Percentiles rank a stretch among this genome's conserved stretches.
Evolutionary conservation across 2,888 invertebrate species (phyloP).

Genomic region (Rugalucina vietnamica): DNA sequence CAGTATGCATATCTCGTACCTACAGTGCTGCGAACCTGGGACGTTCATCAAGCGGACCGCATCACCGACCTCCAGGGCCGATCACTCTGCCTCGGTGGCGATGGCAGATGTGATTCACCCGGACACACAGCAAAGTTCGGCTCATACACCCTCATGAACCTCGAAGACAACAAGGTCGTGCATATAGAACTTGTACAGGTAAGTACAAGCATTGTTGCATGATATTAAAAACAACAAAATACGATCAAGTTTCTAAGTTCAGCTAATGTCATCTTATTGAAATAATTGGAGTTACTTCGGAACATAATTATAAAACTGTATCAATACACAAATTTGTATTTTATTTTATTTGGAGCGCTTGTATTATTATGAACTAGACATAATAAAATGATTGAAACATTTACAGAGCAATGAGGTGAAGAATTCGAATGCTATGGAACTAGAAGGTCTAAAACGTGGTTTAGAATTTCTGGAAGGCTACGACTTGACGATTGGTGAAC

Average conservation of each 20-base stretch:
- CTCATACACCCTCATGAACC: constrained; percentile 2
- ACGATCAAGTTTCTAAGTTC: no score
- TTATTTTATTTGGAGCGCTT: no score
- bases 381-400: no score
- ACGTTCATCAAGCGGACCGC: background rate
- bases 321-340: no score
- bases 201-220: background rate
- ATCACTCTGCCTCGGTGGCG: constrained; percentile 15
- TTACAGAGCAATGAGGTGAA: constrained; percentile 6
- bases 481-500: background rate
- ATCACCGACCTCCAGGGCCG: background rate
- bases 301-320: no score
- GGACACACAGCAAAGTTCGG: constrained; percentile 25
- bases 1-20: constrained; percentile 18
- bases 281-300: no score
- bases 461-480: background rate
- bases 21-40: constrained; percentile 7
- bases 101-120: constrained; percentile 17
- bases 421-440: background rate
- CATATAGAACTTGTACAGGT: background rate
- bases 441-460: background rate
- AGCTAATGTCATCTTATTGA: no score
- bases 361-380: no score
- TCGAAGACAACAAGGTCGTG: background rate
- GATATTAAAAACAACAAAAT: no score